Conservation (phyloP, 2,888 invertebrate species). For the Micoletzkya japonica region DNA sequence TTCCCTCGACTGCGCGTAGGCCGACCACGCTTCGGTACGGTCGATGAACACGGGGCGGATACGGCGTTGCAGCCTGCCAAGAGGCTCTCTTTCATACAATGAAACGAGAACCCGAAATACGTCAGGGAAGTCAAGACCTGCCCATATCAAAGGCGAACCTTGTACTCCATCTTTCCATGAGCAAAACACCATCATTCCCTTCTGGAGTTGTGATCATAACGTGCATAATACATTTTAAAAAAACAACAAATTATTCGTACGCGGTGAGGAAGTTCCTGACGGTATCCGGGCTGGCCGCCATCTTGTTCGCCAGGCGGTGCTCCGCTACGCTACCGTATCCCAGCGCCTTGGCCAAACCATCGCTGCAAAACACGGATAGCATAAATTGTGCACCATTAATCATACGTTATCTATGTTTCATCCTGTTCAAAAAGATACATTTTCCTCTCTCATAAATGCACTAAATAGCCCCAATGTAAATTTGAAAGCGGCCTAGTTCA, state of each 20-base stretch:
- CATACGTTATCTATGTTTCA: too few species aligned
- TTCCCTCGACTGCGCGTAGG: constrained; percentile 51
- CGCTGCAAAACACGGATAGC: constrained; percentile 54
- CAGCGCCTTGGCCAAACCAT: constrained; percentile 57
- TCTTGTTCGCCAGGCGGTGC: constrained; percentile 60
- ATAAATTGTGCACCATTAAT: too few species aligned
- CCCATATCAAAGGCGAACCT: too few species aligned
- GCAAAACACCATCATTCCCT: too few species aligned
- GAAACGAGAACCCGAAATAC: background rate
- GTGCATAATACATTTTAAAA: background rate
- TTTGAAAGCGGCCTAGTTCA: too few species aligned
- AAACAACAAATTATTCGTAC: constrained; percentile 29
- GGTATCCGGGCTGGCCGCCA: constrained; percentile 60
- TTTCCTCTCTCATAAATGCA: too few species aligned
- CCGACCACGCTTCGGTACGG: constrained; percentile 57
- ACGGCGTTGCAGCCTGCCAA: constrained; percentile 49
- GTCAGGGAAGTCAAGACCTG: background rate
- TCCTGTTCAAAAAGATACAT: too few species aligned
- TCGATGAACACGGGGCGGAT: constrained; percentile 60
- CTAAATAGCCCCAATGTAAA: too few species aligned
- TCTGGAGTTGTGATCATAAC: background rate
- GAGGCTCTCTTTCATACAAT: background rate
- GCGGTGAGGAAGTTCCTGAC: constrained; percentile 58
- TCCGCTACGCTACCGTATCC: constrained; percentile 57
- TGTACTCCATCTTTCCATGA: too few species aligned